phyloP scores from a whole-genome alignment of 2,797 vertebrate genomes.

The Alca torda region DNA sequence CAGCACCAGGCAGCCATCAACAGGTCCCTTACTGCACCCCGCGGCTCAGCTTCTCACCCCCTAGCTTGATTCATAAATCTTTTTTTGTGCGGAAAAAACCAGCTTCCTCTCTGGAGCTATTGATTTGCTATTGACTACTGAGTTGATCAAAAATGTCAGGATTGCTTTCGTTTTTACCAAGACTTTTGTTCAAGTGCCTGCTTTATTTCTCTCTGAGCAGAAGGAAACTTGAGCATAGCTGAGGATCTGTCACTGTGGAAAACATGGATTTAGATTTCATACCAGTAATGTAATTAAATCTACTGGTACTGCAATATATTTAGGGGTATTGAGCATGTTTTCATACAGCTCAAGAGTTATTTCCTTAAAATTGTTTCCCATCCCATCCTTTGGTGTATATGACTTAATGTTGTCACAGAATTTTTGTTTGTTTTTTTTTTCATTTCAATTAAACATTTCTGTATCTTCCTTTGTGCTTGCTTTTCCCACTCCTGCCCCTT shows the following conservation, averaged over 20 bases:
- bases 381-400: background rate
- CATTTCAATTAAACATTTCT: background rate
- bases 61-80: background rate
- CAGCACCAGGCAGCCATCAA: background rate
- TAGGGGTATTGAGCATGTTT: background rate
- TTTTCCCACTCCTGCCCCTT: background rate
- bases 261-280: background rate
- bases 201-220: background rate
- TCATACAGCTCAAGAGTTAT: background rate
- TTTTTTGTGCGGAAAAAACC: background rate
- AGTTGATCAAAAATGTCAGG: background rate
- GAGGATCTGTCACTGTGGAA: background rate
- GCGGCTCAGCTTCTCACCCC: background rate
- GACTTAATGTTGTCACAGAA: background rate
- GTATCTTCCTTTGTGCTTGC: background rate
- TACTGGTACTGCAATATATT: background rate
- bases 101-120: background rate
- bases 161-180: background rate
- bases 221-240: background rate
- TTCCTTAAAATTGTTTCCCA: background rate
- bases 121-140: background rate
- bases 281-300: background rate
- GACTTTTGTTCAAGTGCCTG: background rate
- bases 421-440: background rate
- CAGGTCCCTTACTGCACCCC: background rate